Conservation (phyloP, 1,140 invertebrate species). For the Pogonomyrmex barbatus region DNA sequence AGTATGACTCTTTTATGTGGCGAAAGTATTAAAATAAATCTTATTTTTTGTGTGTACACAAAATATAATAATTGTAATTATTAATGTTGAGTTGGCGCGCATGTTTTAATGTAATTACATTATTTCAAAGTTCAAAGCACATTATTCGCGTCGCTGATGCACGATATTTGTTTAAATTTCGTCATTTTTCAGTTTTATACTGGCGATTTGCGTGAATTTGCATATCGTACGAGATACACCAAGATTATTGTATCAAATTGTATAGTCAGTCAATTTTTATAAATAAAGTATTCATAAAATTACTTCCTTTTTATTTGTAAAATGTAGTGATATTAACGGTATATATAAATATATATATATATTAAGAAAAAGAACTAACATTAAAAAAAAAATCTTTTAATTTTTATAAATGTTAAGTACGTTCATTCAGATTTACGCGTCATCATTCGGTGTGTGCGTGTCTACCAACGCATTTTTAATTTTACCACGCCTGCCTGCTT, state of each 20-base stretch:
- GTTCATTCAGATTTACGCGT: constrained; percentile 17
- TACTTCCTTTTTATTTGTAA: background rate
- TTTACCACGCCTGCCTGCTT: constrained; percentile 14
- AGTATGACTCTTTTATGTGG: background rate
- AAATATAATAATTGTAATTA: constrained; percentile 20
- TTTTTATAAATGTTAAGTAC: background rate
- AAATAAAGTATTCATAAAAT: background rate
- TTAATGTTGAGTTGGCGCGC: constrained; percentile 2
- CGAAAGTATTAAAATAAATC: constrained; percentile 38
- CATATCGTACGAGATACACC: background rate
- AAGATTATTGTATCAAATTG: background rate
- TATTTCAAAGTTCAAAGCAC: constrained; percentile 27
- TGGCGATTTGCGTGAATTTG: background rate
- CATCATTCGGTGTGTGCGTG: background rate
- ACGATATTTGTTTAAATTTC: constrained; percentile 22
- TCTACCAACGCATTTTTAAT: constrained; percentile 3
- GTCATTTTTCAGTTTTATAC: constrained; percentile 13
- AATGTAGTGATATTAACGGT: background rate
- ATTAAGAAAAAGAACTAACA: background rate
- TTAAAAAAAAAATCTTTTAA: background rate
- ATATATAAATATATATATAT: background rate
- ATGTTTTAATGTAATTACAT: constrained; percentile 9
- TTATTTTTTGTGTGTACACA: background rate
- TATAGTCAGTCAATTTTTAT: background rate
- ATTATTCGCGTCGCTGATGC: constrained; percentile 24